These are phyloP conservation scores for Conopomorpha cramerella DNA, from an alignment of 1,140 invertebrate species.

Conservation along the genomic window DNA sequence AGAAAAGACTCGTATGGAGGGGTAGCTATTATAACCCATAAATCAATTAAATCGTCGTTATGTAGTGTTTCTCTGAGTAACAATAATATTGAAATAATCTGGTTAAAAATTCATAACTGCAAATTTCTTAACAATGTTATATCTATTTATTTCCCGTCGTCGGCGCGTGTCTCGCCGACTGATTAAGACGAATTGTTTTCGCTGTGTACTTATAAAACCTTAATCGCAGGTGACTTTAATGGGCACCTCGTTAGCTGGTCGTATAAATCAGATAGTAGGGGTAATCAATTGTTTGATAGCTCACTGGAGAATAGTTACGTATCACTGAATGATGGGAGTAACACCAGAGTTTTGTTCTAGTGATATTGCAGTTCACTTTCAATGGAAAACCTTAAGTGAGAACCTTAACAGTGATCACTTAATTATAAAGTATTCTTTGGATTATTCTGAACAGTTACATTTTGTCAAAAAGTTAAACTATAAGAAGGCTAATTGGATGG, in stretches of 20 bases:
- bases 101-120: not conserved
- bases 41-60: not conserved
- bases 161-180: not conserved
- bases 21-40: slow-evolving; percentile 2
- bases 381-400: not conserved
- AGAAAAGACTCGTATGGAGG: slow-evolving; percentile 1
- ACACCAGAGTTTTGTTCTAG: not conserved
- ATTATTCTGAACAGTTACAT: not conserved
- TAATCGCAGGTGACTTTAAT: slow-evolving; percentile 2
- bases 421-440: not conserved
- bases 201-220: not conserved
- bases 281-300: not conserved
- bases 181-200: slow-evolving; percentile 3
- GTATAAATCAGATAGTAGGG: not conserved
- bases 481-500: not conserved
- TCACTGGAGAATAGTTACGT: not conserved
- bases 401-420: not conserved
- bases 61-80: not conserved
- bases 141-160: slow-evolving; percentile 1
- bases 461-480: not conserved
- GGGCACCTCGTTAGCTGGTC: not conserved
- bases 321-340: slow-evolving; percentile 1
- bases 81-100: slow-evolving; percentile 1
- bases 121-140: slow-evolving; percentile 1
- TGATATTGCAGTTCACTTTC: not conserved